Evolutionary conservation across 2,888 invertebrate species (phyloP), one percentile per base, ranked within the genome.

Genomic region (Hirtodrosophila confusa): DNA sequence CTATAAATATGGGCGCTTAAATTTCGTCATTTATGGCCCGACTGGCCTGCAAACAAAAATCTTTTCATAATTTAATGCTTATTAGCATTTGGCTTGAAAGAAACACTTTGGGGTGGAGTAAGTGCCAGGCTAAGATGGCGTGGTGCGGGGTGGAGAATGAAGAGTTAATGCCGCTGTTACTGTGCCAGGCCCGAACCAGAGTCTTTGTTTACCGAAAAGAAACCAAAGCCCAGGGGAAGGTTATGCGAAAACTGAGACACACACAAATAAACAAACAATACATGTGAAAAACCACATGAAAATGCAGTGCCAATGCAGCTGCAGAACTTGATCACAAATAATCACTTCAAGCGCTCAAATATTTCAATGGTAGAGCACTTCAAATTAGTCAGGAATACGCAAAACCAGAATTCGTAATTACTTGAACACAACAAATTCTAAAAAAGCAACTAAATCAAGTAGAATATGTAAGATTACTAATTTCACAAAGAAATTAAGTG

Each of bases 21-120:
- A 78, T 75, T 82, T 84, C 87, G 82, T 80, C 80, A 85, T 82
- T 82, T 86, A 82, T 80, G 85, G 62, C 87, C 67, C 62, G 85
- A 56, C 85, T 80, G 80, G 66, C 65, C 69, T 54, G 64, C 61
- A 56, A 79, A 83, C 66, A 35, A 80, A 75, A 84, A 80, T 72
- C 57, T 84, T 86, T 80, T 86, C 77, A 80, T 80, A 80, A 80
- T 85, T 87, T 82, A 84, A 86, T 87, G 80, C 82, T 82, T 80
- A 87, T 82, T 82, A 78, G 80, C 75, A 86, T 74, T 83, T 86
- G 72, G 49, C 50, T 45, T 58, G 24, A 35, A 23, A 41, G 23
- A 23, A 55, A 47, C 23, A 36, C 35, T 10, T 4, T 7, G 11
- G 7, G 43, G 27, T n/a, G 37, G 8, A 12, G 12, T 8, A 10